Evolutionary conservation across 2,797 vertebrate species (phyloP).

Genomic region (Falco berigora): DNA sequence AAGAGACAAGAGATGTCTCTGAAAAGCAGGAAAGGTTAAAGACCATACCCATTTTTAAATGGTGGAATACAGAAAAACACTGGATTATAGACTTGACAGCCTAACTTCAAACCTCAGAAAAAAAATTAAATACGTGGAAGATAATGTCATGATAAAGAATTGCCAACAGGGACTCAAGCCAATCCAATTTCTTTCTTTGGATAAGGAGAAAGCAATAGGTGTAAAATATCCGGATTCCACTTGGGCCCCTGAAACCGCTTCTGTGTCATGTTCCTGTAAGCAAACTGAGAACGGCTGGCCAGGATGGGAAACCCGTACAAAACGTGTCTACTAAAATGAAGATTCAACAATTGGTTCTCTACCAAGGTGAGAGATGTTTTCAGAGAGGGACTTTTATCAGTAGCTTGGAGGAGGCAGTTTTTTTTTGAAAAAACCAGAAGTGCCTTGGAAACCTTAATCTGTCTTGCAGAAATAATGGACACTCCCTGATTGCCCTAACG

Average conservation of each 20-base stretch:
- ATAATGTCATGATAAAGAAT: neutral
- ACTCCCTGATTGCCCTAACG: neutral
- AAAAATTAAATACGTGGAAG: neutral
- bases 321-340: neutral
- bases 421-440: neutral
- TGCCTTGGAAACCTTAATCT: neutral
- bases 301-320: neutral
- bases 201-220: neutral
- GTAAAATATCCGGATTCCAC: neutral
- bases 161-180: neutral
- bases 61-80: neutral
- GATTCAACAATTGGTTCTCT: neutral
- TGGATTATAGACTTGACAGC: neutral
- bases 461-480: neutral
- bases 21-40: neutral
- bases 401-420: neutral
- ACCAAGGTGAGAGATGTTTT: neutral
- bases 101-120: neutral
- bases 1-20: neutral
- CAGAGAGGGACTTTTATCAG: neutral
- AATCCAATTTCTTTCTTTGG: neutral
- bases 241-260: fast-evolving
- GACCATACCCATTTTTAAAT: neutral
- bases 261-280: neutral
- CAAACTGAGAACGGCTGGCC: neutral